Evolutionary conservation across 64 coral and sea anemone species (phyloP).

Genomic region (Dendronephthya gigantea): DNA sequence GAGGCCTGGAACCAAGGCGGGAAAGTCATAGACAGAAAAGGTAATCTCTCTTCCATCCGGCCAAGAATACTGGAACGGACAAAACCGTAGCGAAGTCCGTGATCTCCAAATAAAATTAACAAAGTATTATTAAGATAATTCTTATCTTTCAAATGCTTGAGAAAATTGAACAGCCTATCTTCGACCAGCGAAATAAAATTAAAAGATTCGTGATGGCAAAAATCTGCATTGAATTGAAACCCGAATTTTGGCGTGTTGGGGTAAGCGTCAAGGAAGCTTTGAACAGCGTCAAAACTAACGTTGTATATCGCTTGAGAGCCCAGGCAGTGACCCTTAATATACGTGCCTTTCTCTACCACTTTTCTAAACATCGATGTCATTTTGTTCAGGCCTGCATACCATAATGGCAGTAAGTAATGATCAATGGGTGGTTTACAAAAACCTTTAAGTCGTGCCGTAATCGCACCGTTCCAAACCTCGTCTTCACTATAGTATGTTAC

Average conservation of each 20-base stretch:
- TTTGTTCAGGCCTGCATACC: background rate
- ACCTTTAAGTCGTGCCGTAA: background rate
- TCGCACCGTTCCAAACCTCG: background rate
- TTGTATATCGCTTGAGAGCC: background rate
- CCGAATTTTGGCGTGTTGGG: background rate
- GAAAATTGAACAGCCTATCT: background rate
- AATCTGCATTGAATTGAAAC: background rate
- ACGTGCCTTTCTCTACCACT: background rate
- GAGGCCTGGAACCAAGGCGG: background rate
- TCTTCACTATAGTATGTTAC: slow-evolving; percentile 31
- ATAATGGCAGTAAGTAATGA: background rate
- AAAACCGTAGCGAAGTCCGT: background rate
- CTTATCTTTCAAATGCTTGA: background rate
- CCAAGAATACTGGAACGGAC: background rate
- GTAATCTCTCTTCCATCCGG: background rate
- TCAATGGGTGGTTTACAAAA: background rate
- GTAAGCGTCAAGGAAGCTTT: background rate
- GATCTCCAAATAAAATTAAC: background rate
- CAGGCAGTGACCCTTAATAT: background rate
- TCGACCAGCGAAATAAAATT: background rate
- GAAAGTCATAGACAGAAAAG: background rate
- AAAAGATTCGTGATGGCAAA: background rate
- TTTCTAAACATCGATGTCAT: background rate
- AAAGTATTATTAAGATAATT: background rate
- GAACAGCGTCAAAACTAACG: background rate